Evolutionary conservation across 1,140 invertebrate species (phyloP).

Genomic region (Lethocerus indicus): DNA sequence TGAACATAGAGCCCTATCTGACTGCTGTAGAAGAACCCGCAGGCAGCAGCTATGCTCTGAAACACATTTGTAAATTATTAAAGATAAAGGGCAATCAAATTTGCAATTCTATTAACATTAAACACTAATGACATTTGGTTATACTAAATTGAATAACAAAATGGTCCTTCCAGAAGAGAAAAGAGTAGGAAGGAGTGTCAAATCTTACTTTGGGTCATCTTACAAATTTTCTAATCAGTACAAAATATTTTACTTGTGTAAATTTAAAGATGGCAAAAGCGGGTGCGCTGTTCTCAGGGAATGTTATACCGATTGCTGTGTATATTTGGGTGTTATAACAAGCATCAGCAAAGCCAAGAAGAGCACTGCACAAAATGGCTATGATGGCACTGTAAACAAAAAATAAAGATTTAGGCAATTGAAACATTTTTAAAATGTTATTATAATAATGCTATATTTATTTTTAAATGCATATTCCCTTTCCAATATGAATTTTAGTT

Average conservation of each 20-base stretch:
- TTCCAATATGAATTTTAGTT: too few species aligned
- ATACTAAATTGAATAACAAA: too few species aligned
- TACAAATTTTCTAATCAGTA: neutral
- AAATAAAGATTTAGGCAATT: too few species aligned
- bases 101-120: too few species aligned
- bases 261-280: slow-evolving; percentile 21
- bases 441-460: too few species aligned
- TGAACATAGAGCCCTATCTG: slow-evolving; percentile 59
- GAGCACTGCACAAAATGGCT: slow-evolving; percentile 75
- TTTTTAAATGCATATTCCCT: too few species aligned
- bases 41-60: slow-evolving; percentile 76
- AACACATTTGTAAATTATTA: too few species aligned
- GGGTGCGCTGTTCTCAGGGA: slow-evolving; percentile 20
- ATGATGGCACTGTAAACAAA: slow-evolving; percentile 48
- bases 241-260: slow-evolving; percentile 39
- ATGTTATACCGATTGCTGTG: slow-evolving; percentile 74
- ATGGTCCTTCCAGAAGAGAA: neutral
- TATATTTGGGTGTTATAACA: slow-evolving; percentile 96
- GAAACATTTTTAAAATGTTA: neutral
- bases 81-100: too few species aligned
- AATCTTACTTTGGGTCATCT: neutral
- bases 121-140: too few species aligned
- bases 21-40: slow-evolving; percentile 77
- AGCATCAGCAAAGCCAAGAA: slow-evolving; percentile 87
- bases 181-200: neutral